Evolutionary conservation across 2,113 vertebrate species (phyloP).

Genomic region (Chlorodrepanis virens): DNA sequence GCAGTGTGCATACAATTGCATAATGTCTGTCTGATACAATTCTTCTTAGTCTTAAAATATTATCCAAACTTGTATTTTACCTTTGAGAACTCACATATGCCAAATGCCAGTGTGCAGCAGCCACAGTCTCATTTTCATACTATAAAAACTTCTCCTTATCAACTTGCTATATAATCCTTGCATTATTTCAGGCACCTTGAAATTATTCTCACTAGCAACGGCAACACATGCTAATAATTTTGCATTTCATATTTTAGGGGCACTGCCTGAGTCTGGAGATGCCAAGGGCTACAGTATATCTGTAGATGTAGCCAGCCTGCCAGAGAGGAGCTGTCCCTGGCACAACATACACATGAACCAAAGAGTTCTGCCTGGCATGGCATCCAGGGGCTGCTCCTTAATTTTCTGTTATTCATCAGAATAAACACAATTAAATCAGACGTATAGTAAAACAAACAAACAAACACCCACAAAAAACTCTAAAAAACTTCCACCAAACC

Average conservation of each 20-base stretch:
- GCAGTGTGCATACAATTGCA: neutral
- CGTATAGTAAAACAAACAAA: neutral
- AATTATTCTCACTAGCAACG: neutral
- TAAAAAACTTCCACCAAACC: neutral
- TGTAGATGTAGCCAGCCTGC: neutral
- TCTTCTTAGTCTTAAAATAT: neutral
- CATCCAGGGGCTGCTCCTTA: neutral
- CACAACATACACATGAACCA: neutral
- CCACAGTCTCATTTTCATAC: neutral
- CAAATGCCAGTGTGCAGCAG: neutral
- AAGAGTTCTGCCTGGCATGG: neutral
- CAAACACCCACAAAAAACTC: neutral
- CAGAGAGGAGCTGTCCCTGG: neutral
- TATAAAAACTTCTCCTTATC: neutral
- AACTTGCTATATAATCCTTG: neutral
- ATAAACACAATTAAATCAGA: neutral
- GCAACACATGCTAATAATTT: neutral
- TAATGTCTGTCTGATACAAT: neutral
- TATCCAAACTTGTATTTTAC: neutral
- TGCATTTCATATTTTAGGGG: neutral
- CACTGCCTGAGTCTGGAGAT: neutral
- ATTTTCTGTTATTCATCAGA: neutral
- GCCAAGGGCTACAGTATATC: rapidly evolving
- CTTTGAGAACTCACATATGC: neutral
- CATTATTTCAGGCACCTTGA: neutral